Evolutionary conservation across 2,113 vertebrate species (phyloP).

Genomic region (Orthochromis malagaraziensis): DNA sequence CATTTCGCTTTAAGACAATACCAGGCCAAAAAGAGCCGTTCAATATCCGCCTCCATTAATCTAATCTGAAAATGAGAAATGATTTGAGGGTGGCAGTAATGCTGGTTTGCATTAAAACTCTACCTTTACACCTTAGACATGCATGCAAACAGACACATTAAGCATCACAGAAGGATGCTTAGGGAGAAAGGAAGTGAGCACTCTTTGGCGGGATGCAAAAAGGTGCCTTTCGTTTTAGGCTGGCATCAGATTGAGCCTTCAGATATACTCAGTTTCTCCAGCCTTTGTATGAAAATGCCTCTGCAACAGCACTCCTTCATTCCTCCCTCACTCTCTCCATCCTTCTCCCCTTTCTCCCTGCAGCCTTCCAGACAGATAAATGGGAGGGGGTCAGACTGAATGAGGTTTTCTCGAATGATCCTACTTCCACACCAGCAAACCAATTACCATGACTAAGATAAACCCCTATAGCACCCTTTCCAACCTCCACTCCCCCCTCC

Average conservation of each 20-base stretch:
- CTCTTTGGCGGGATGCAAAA: conserved; percentile 30
- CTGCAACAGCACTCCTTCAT: conserved; percentile 42
- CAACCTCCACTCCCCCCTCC: not conserved
- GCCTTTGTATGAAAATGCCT: conserved; percentile 62
- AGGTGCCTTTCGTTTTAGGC: conserved; percentile 49
- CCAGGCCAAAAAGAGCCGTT: conserved; percentile 2
- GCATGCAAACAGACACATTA: not conserved
- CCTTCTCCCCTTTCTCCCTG: conserved; percentile 30
- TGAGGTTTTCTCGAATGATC: conserved; percentile 74
- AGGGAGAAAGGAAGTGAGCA: conserved; percentile 9
- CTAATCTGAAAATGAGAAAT: conserved; percentile 54
- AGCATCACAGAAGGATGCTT: not conserved
- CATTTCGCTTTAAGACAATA: conserved; percentile 24
- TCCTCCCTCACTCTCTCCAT: not conserved
- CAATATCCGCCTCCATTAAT: conserved; percentile 65
- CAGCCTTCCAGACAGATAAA: conserved; percentile 73
- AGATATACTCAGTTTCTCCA: conserved; percentile 44
- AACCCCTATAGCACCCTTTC: conserved; percentile 56
- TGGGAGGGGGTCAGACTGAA: conserved; percentile 66
- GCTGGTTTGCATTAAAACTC: not conserved
- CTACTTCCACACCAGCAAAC: conserved; percentile 73
- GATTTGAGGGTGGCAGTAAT: not conserved
- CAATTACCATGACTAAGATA: conserved; percentile 79
- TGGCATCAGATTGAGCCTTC: conserved; percentile 61
- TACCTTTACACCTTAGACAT: not conserved